Percentiles rank a stretch among this genome's conserved stretches.
Evolutionary conservation across 2,888 invertebrate genomes (phyloP).

Genomic region (Apodemia zela): DNA sequence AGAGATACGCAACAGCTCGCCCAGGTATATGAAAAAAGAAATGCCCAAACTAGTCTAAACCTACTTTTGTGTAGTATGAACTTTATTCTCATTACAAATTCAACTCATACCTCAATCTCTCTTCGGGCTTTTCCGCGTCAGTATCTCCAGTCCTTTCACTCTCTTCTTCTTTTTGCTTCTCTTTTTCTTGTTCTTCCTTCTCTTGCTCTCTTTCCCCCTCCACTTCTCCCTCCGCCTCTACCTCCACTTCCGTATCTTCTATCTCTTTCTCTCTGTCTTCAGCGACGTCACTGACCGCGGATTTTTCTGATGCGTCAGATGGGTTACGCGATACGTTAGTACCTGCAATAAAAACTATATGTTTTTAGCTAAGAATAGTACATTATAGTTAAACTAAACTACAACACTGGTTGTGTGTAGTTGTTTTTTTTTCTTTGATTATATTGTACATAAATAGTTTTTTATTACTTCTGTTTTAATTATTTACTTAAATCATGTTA

Average conservation of each 20-base stretch:
- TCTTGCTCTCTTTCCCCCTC: conserved; percentile 33
- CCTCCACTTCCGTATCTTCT: conserved; percentile 31
- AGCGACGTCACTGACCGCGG: conserved; percentile 38
- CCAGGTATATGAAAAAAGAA: too few species aligned
- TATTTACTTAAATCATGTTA: too few species aligned
- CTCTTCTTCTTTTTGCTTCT: conserved; percentile 37
- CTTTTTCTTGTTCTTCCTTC: conserved; percentile 33
- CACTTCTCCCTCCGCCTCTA: conserved; percentile 39
- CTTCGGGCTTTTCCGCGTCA: conserved; percentile 38
- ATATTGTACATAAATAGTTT: too few species aligned
- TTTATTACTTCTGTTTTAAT: too few species aligned
- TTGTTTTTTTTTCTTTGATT: too few species aligned
- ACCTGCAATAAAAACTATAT: conserved; percentile 39
- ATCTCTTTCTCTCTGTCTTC: conserved; percentile 31
- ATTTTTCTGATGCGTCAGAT: conserved; percentile 64
- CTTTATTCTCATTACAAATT: too few species aligned
- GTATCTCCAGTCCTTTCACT: conserved; percentile 22
- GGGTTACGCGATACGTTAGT: conserved; percentile 69
- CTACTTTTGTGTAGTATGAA: too few species aligned
- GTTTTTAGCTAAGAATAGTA: not conserved
- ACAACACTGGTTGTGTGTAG: too few species aligned
- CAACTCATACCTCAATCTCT: conserved; percentile 24
- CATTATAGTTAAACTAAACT: not conserved
- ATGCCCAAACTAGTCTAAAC: too few species aligned
- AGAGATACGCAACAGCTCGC: too few species aligned